Evolutionary conservation across 2,113 vertebrate species (phyloP).

Genomic region (Dicerorhinus sumatrensis): DNA sequence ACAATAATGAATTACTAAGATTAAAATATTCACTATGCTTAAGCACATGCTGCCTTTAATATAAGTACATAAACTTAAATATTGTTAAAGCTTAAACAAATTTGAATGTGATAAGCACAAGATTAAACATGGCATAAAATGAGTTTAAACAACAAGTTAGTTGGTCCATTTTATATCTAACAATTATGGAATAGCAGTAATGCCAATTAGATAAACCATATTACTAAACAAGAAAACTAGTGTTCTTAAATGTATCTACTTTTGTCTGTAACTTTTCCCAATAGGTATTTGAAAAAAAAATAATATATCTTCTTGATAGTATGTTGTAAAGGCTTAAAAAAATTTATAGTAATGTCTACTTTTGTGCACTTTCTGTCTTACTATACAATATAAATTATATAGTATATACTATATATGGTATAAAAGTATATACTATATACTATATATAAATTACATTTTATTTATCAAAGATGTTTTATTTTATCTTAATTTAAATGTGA

Average conservation of each 20-base stretch:
- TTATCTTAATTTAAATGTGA: neutral
- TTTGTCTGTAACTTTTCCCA: neutral
- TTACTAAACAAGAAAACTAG: constrained; percentile 24
- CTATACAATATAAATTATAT: neutral
- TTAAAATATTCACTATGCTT: constrained; percentile 83
- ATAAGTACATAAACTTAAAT: constrained; percentile 85
- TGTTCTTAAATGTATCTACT: neutral
- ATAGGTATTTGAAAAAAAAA: neutral
- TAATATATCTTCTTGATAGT: neutral
- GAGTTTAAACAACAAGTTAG: constrained; percentile 84
- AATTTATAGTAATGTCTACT: neutral
- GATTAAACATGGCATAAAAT: constrained; percentile 84
- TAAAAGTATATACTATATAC: neutral
- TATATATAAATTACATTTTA: neutral
- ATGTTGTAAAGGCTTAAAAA: neutral
- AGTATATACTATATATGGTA: neutral
- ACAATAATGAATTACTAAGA: constrained; percentile 80
- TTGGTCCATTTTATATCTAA: constrained; percentile 77
- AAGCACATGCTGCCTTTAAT: constrained; percentile 82
- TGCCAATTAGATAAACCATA: constrained; percentile 71
- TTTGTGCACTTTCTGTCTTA: neutral
- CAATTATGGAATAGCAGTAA: constrained; percentile 71
- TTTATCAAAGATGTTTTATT: neutral
- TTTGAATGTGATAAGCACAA: constrained; percentile 84
- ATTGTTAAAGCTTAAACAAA: constrained; percentile 86